Evolutionary conservation across 2,888 invertebrate species (phyloP), one percentile per base, ranked within the genome.

Genomic region (Cheilosia grossa): DNA sequence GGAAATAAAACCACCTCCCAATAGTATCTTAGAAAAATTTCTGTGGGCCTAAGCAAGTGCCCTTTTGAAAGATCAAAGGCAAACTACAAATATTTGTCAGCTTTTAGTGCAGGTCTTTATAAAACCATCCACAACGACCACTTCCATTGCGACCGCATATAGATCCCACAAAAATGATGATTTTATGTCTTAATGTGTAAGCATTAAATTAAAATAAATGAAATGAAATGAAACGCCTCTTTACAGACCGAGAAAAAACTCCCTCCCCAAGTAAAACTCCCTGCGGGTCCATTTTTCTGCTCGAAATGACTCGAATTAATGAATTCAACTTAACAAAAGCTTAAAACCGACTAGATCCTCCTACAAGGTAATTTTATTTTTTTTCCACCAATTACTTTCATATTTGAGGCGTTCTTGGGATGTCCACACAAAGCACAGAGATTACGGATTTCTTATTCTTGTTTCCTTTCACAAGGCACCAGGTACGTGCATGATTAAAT

Each of bases 301-400:
- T 44, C 53, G 9, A 67, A 67, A 44, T 27, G 6, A 30, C 30
- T 30, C 7, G 30, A 30, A 30, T 7, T 7, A 30, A 72, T 78
- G 69, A 70, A 72, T 70, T 81, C 49, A 72, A 81, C 72, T 81
- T 75, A 51, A 75, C 58, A 54, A 66, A 64, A 83, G 53, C 49
- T 54, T 66, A 33, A 37, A 47, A 49, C 54, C 30, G 58, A 44
- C 69, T 80, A 83, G 19, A 83, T 83, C 80, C 80, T 47, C 70
- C 80, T 74, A 83, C 74, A 80, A 66, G 42, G 30, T 70, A 66
- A 69, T 64, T 83, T 64, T 59, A 63, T 69, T 82, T 82, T 79
- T 63, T 73, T 53, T 69, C 63, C 5, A n/a, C n/a, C n/a, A n/a
- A n/a, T n/a, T n/a, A 37, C 73, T 47, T 37, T 21, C 13, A 54